These are phyloP conservation scores for Babyrousa celebensis DNA, from an alignment of 2,797 vertebrate genomes.

Conservation along the genomic window DNA sequence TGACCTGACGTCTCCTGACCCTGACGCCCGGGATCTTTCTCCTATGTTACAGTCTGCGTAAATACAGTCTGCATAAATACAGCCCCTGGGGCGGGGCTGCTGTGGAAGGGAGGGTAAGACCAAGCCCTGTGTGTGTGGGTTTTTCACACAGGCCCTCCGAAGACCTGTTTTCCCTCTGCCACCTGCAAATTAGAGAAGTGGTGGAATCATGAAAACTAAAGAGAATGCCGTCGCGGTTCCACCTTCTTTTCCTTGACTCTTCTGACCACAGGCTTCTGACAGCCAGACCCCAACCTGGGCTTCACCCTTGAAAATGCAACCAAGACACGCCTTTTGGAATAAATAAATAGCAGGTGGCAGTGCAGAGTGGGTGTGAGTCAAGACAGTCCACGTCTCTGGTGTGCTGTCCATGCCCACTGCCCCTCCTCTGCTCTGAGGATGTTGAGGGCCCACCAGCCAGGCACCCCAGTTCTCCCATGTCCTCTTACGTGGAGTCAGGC, in stretches of 20 bases:
- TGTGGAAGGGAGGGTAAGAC: background rate
- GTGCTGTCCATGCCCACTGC: background rate
- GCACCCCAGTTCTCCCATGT: fast-evolving
- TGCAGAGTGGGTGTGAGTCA: background rate
- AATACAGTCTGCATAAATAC: background rate
- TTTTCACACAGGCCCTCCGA: background rate
- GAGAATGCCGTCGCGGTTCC: background rate
- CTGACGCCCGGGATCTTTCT: background rate
- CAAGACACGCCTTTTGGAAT: background rate
- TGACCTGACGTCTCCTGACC: background rate
- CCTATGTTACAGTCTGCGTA: background rate
- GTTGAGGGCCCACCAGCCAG: background rate
- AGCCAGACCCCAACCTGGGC: background rate
- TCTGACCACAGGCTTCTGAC: background rate
- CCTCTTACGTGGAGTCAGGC: background rate
- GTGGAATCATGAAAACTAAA: background rate
- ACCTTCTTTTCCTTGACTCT: background rate
- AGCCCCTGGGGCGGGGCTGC: background rate
- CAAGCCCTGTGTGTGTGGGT: background rate
- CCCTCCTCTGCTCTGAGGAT: background rate
- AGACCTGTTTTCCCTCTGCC: background rate
- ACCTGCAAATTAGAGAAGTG: constrained; percentile 62
- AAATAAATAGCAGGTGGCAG: background rate
- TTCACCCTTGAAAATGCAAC: constrained; percentile 24
- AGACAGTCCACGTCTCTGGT: background rate